Percentiles rank a stretch among this genome's conserved stretches.
These are phyloP conservation scores for Ibidorhyncha struthersii DNA, from an alignment of 2,113 vertebrate genomes.

Conservation along the genomic window DNA sequence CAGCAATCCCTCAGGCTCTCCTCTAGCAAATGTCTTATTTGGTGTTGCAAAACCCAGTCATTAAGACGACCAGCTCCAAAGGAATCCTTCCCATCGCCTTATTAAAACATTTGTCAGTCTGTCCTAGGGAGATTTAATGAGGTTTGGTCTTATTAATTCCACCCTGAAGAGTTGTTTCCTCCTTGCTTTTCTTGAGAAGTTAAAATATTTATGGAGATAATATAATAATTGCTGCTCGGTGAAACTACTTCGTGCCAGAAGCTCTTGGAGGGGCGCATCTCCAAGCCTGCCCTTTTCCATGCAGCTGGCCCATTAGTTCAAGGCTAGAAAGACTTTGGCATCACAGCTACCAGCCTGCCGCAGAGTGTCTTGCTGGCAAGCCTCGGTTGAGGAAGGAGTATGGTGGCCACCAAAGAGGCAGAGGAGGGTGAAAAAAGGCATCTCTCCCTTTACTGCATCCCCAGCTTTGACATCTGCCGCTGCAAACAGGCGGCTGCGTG, in stretches of 20 bases:
- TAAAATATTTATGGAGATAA: conserved; percentile 60
- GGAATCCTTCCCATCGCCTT: conserved; percentile 7
- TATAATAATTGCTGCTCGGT: conserved; percentile 27
- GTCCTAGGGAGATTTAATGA: conserved; percentile 58
- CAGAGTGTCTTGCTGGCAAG: background rate
- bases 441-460: background rate
- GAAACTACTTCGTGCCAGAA: background rate
- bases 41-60: background rate
- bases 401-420: background rate
- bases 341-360: background rate
- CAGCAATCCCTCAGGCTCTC: background rate
- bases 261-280: background rate
- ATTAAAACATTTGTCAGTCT: conserved; percentile 57
- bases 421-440: background rate
- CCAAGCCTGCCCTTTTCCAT: background rate
- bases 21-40: background rate
- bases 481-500: background rate
- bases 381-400: background rate
- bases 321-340: background rate
- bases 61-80: conserved; percentile 6
- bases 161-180: conserved; percentile 38
- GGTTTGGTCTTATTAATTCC: conserved; percentile 35
- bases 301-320: background rate
- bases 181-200: background rate
- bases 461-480: background rate